A percentile compares a stretch with the other conserved stretches of the same genome.
phyloP scores from a whole-genome alignment of 2,888 invertebrate species.

The Elegia similella region DNA sequence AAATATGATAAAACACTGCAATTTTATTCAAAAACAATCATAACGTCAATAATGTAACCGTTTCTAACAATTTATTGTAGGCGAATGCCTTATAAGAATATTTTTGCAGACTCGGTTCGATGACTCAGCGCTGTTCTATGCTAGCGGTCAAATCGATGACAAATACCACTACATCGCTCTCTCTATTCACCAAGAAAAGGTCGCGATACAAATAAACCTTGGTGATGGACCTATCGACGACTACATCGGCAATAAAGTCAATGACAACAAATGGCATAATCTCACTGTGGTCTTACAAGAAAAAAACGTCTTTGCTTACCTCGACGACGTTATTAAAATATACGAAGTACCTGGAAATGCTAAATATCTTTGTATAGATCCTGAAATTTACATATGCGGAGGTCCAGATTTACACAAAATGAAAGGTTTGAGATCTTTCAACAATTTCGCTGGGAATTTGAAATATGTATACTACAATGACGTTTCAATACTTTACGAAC shows the following conservation, averaged over 20 bases:
- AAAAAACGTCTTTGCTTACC: conserved; percentile 86
- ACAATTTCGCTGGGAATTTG: conserved; percentile 93
- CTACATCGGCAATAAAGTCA: conserved; percentile 85
- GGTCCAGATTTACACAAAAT: conserved; percentile 92
- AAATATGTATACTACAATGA: conserved; percentile 97
- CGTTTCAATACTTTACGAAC: conserved; percentile 93
- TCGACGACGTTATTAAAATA: conserved; percentile 87
- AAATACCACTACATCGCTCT: conserved; percentile 95
- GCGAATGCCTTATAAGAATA: conserved; percentile 20
- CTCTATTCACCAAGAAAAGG: conserved; percentile 90
- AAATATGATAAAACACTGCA: conserved; percentile 6
- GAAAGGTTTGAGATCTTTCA: conserved; percentile 89
- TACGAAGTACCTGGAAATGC: conserved; percentile 86
- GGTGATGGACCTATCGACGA: conserved; percentile 89
- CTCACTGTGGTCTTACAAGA: conserved; percentile 92
- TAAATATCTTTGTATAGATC: conserved; percentile 91
- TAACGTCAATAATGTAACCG: conserved; percentile 8
- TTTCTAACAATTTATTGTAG: conserved; percentile 16
- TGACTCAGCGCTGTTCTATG: conserved; percentile 95
- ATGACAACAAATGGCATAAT: conserved; percentile 93
- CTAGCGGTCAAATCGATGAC: conserved; percentile 93
- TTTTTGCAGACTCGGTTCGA: conserved; percentile 90
- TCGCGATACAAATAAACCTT: conserved; percentile 93
- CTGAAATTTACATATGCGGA: conserved; percentile 95
- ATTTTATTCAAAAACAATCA: conserved; percentile 6